A percentile compares a stretch with the other conserved stretches of the same genome.
These are phyloP conservation scores for Villa cingulata DNA, from an alignment of 2,888 invertebrate species.

Conservation along the genomic window DNA sequence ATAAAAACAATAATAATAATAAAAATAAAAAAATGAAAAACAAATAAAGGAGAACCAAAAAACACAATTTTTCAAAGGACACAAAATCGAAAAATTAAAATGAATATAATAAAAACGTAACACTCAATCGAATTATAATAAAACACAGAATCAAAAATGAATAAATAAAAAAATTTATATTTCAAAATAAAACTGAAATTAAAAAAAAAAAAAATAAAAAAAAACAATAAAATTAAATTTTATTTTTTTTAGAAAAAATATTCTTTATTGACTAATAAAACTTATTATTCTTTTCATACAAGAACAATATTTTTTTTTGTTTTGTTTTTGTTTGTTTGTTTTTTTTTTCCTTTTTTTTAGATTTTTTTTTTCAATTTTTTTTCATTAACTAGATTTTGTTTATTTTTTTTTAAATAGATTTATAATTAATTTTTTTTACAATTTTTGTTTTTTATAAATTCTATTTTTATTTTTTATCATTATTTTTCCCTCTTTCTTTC, in stretches of 20 bases:
- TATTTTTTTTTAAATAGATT: no score
- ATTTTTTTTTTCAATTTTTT: background rate
- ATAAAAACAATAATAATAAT: no score
- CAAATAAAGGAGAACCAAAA: no score
- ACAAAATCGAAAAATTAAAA: no score
- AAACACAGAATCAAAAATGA: no score
- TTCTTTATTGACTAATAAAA: conserved; percentile 19
- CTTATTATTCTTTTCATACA: conserved; percentile 3
- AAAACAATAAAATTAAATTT: conserved; percentile 7
- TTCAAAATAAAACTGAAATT: background rate
- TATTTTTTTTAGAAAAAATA: conserved; percentile 14
- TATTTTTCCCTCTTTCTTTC: background rate
- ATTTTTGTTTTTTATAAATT: background rate
- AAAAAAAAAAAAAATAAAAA: background rate
- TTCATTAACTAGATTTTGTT: background rate
- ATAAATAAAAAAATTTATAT: no score
- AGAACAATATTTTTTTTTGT: conserved; percentile 6
- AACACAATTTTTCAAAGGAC: no score
- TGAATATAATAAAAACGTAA: no score
- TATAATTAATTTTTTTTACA: background rate
- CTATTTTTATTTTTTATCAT: background rate
- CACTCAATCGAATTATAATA: no score
- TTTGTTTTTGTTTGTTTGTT: conserved; percentile 10
- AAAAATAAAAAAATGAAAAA: no score
- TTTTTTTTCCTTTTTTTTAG: background rate